Evolutionary conservation across 2,113 vertebrate species (phyloP).

Genomic region (Megaleporinus macrocephalus): DNA sequence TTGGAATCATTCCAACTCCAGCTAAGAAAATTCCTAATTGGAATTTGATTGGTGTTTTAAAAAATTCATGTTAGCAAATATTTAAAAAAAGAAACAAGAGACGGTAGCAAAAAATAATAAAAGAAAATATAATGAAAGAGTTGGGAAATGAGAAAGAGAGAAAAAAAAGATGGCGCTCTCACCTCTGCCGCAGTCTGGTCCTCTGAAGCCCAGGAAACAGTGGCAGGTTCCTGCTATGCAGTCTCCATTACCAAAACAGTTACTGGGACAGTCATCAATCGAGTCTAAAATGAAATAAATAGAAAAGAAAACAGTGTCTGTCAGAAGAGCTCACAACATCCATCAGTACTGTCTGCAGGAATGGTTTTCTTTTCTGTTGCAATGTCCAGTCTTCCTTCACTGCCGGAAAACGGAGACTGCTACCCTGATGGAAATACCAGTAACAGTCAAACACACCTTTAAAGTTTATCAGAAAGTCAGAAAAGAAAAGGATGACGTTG

Average conservation of each 20-base stretch:
- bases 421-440: too few species aligned
- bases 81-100: not conserved
- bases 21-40: not conserved
- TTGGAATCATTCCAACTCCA: not conserved
- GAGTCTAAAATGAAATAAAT: constrained; percentile 82
- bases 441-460: too few species aligned
- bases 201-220: constrained; percentile 96
- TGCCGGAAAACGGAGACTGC: not conserved
- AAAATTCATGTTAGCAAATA: not conserved
- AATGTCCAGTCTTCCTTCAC: not conserved
- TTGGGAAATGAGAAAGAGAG: not conserved
- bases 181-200: constrained; percentile 96
- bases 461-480: too few species aligned
- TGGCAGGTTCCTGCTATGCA: constrained; percentile 92
- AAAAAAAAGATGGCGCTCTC: constrained; percentile 18
- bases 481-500: too few species aligned
- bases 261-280: constrained; percentile 96
- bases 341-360: not conserved
- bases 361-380: not conserved
- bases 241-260: constrained; percentile 97
- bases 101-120: not conserved
- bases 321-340: constrained; percentile 28
- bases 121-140: not conserved
- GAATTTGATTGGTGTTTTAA: not conserved
- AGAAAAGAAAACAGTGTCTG: constrained; percentile 39